Conservation (phyloP, 2,888 invertebrate species). For the Drosophila diplacantha region DNA sequence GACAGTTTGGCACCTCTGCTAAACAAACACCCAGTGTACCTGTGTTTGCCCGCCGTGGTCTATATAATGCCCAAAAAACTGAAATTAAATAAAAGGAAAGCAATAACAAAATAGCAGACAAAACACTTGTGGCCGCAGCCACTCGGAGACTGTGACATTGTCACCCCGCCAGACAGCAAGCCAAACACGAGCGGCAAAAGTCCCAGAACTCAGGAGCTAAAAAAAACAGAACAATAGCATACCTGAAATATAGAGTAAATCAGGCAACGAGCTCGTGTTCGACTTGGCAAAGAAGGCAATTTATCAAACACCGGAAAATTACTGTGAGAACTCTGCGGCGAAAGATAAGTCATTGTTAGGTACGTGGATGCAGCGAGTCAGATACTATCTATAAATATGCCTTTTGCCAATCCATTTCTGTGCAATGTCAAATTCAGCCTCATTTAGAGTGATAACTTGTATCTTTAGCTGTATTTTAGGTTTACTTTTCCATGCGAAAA, state of each 20-base stretch:
- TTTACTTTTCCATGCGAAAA: background rate
- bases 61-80: constrained; percentile 27
- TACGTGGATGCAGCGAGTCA: background rate
- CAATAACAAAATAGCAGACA: constrained; percentile 13
- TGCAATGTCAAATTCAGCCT: background rate
- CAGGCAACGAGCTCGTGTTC: constrained; percentile 34
- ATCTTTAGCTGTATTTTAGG: background rate
- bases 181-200: constrained; percentile 16
- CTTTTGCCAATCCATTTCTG: background rate
- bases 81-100: constrained; percentile 4
- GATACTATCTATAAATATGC: background rate
- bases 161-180: constrained; percentile 17
- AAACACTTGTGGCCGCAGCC: constrained; percentile 29
- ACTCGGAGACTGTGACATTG: constrained; percentile 17
- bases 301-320: constrained; percentile 26
- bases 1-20: background rate
- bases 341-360: constrained; percentile 3
- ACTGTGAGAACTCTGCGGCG: constrained; percentile 10
- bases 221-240: constrained; percentile 21
- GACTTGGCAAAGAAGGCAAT: constrained; percentile 5
- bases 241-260: constrained; percentile 25
- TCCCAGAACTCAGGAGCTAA: background rate
- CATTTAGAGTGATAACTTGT: constrained; percentile 4
- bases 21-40: constrained; percentile 4
- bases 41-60: constrained; percentile 24